Evolutionary conservation across 2,888 invertebrate genomes (phyloP), one percentile per base, ranked within the genome.

Genomic region (Hedya salicella): DNA sequence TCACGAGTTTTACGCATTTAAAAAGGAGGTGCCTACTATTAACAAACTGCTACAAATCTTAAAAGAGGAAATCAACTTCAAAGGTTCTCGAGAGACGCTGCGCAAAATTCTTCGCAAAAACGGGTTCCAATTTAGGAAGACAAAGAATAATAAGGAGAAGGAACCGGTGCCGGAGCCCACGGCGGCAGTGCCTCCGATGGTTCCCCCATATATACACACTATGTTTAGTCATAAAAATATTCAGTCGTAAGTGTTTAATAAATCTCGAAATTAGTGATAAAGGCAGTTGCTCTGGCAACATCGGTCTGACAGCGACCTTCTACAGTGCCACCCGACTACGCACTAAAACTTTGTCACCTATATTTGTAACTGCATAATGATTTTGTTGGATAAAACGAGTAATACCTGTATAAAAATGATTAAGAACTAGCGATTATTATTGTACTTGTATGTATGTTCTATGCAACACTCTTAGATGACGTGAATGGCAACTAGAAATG

Each of bases 11-110:
- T 91, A 91, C 68, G 83, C 91, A 9, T 91, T 86, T 68, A 91
- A 91, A 69, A 91, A 91, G 76, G 91, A 91, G 77, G 91, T 91
- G 2, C 91, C 91, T 0, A 91, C 91, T 1, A 91, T 91, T 16
- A 91, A 91, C 65, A 91, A 91, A 70, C 77, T 91, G 0, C 75
- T 91, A 13, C 89, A 91, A 74, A 91, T 91, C 19, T 75, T 91
- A 40, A 91, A 88, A 72, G 87, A 90, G 63, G 91, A 91, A 76
- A 91, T 91, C 0, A 87, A 90, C 68, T 91, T 91, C 67, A 91
- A 91, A 76, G 91, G 91, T 0, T 91, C 91, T 0, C 77, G 91
- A 46, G 91, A 91, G 74, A 91, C 91, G 0, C 73, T 91, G 0
- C 79, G 91, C 6, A 91, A 91, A 73, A 91, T 91, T 40, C 75